phyloP scores from a whole-genome alignment of 2,888 invertebrate genomes.

The Caenorhabditis sinica region DNA sequence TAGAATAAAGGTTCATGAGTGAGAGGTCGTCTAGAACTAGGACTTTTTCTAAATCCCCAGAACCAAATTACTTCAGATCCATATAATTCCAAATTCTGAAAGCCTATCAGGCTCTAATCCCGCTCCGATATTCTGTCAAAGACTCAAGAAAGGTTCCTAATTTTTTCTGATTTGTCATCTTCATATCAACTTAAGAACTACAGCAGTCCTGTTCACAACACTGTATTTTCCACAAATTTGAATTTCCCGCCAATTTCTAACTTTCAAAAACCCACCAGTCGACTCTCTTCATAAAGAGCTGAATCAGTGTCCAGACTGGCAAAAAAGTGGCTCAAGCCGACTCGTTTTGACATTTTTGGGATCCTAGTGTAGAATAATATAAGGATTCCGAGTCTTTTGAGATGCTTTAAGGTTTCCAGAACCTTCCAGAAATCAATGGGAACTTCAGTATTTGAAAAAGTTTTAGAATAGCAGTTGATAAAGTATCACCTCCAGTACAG shows the following conservation, averaged over 20 bases:
- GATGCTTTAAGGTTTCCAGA: background rate
- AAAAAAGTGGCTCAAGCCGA: constrained; percentile 41
- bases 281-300: constrained; percentile 37
- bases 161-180: too few species aligned
- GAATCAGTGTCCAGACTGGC: constrained; percentile 54
- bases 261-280: constrained; percentile 15
- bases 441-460: background rate
- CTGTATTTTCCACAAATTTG: background rate
- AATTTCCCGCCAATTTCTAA: background rate
- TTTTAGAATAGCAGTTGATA: too few species aligned
- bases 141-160: too few species aligned
- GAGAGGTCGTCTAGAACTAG: too few species aligned
- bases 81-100: too few species aligned
- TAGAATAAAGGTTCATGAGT: too few species aligned
- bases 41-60: too few species aligned
- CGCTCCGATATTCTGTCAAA: too few species aligned
- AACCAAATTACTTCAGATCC: too few species aligned
- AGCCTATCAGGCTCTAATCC: too few species aligned
- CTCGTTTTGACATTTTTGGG: background rate
- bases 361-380: background rate
- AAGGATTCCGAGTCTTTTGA: background rate
- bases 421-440: background rate
- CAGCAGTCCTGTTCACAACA: background rate
- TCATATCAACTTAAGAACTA: too few species aligned
- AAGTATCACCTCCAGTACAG: background rate